Base-by-base conservation (phyloP, 2,888 invertebrate species). In the Theretra japonica region DNA sequence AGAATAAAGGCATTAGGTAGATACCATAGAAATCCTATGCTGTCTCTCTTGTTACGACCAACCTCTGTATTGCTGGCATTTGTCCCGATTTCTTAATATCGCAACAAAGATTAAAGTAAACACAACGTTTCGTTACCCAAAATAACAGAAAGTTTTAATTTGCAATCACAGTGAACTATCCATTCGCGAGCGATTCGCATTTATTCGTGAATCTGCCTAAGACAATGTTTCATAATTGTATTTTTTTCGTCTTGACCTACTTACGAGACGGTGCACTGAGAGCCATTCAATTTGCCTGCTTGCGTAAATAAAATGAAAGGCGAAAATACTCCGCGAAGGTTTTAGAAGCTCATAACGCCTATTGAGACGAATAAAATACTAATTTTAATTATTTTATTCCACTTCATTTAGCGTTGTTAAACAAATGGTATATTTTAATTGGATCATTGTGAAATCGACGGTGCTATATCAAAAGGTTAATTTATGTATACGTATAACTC, bases 281-380 rank as follows among this genome's bases (percentile, higher is more conserved):
- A 71, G 68, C 59, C 50, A 33, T 69, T 75, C 72, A 74, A 74
- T 74, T 75, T 73, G 71, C 69, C 60, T 48, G 73, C 78, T 88
- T 88, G 84, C 88, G 83, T 76, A 73, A 71, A 76, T 53, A 73
- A 85, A 86, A 86, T 85, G 87, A 88, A 88, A 88, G 89, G 85
- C 80, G 80, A 74, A 75, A 75, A 76, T 72, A 74, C 62, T 21
- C 53, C 72, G 74, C 75, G 83, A 88, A 87, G 84, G 85, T 80
- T 85, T 76, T 75, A 30, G 58, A 56, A 74, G 62, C 62, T 60
- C 59, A 33, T 60, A 33, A 50, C 48, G 41, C n/a, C 19, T 73
- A 58, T 15, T 69, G 71, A 69, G 60, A 72, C 69, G 68, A 70
- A 73, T 70, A 70, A 74, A 70, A 74, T 68, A 53, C 69, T 72